Conservation (phyloP, 2,888 invertebrate species). For the Pycnomerus fuliginosus region DNA sequence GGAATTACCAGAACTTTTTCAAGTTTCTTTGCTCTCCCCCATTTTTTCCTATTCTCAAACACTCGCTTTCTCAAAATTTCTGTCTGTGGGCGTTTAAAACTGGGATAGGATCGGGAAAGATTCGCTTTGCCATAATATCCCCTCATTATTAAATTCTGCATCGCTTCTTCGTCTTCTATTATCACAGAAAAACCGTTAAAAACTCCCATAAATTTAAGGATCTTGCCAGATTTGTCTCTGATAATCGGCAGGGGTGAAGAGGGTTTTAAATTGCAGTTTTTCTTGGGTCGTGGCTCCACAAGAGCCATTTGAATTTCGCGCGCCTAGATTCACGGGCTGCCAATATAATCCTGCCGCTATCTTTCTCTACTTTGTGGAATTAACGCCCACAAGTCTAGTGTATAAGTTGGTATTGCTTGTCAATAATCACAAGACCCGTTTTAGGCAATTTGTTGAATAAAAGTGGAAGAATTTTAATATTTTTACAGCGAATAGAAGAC, state of each 20-base stretch:
- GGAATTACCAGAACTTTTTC: slow-evolving; percentile 61
- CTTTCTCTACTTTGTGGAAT: slow-evolving; percentile 3
- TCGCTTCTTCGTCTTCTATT: slow-evolving; percentile 60
- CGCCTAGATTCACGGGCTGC: slow-evolving; percentile 3
- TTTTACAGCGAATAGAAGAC: too few relatives aligned
- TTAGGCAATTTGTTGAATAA: slow-evolving; percentile 7
- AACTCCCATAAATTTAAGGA: slow-evolving; percentile 60
- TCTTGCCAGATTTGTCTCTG: slow-evolving; percentile 52
- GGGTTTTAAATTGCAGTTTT: slow-evolving; percentile 45
- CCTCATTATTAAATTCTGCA: slow-evolving; percentile 64
- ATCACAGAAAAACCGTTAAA: slow-evolving; percentile 70
- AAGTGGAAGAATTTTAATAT: slow-evolving; percentile 6
- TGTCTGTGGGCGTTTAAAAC: slow-evolving; percentile 49
- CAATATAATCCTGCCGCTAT: slow-evolving; percentile 4
- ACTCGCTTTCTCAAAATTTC: slow-evolving; percentile 62
- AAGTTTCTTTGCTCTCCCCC: slow-evolving; percentile 39
- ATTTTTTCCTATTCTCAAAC: slow-evolving; percentile 58
- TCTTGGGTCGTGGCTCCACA: slow-evolving; percentile 23
- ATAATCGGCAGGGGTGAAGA: slow-evolving; percentile 51
- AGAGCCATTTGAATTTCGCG: slow-evolving; percentile 26
- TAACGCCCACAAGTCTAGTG: neutral
- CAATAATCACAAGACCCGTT: slow-evolving; percentile 41
- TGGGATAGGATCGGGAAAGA: slow-evolving; percentile 47
- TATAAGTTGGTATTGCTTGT: slow-evolving; percentile 22
- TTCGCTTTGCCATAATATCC: slow-evolving; percentile 77